Evolutionary conservation across 2,797 vertebrate genomes (phyloP), one percentile per base, ranked within the genome.

Genomic region (Girardinus metallicus): DNA sequence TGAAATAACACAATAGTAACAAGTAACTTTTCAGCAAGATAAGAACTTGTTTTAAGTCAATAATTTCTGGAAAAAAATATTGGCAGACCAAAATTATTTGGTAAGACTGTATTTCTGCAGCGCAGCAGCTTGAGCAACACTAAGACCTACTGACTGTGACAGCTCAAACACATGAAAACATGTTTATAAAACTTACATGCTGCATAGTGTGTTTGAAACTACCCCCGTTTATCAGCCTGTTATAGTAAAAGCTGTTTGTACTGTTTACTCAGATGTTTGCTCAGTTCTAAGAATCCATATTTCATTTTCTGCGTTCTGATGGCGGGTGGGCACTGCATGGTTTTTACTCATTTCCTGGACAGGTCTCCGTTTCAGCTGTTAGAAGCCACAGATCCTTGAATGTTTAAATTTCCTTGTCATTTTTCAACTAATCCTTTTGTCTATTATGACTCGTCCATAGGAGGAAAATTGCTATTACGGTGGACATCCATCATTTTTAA

Each of bases 401-500:
- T 39, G 34, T 66, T 39, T 64, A 36, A 21, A 64, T 3, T 64
- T 21, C 16, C 62, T 36, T 64, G 31, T 39, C 8, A 78, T 47
- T 36, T 4, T 76, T 66, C 72, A 74, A 41, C 16, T 44, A 75
- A 15, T 80, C 34, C 10, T 66, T 62, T 76, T n/a, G 36, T 66
- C 8, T 46, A 12, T 64, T 21, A 26, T 62, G n/a, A 43, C 44
- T 29, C 1, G 5, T 31, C 15, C 41, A 29, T 43, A 13, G 39
- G 8, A 12, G 10, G 1, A 31, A 62, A 62, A 76, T 79, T 13
- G 46, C 57, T 80, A 8, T 11, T 1, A 29, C 57, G 70, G 46
- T n/a, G 7, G 55, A 68, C 60, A 57, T 73, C 57, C 47, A 55
- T 77, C 75, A 31, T 39, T 72, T 77, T 43, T 71, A 64, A 77